Conservation (phyloP, 2,113 vertebrate genomes). For the Vulpes lagopus region DNA sequence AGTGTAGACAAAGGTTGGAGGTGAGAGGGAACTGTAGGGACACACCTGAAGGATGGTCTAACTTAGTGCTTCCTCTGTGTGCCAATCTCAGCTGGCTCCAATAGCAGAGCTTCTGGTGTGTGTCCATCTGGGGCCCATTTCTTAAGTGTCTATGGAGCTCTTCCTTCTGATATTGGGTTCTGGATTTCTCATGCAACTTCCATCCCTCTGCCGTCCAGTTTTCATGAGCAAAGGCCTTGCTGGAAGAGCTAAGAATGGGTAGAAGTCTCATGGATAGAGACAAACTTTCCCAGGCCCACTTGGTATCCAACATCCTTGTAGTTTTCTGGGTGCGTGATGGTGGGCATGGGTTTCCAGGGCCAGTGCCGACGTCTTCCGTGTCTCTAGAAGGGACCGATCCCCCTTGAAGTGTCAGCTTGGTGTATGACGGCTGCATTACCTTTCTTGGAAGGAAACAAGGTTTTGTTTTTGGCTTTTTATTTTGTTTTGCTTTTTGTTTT, state of each 20-base stretch:
- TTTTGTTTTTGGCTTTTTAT: not conserved
- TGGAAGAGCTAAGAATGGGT: not conserved
- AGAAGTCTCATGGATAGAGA: fast-evolving
- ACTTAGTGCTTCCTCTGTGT: fast-evolving
- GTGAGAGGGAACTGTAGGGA: not conserved
- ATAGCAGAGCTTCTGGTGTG: not conserved
- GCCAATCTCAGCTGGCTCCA: not conserved
- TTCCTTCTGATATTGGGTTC: not conserved
- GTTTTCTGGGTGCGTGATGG: not conserved
- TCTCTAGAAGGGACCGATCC: not conserved
- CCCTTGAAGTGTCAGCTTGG: not conserved
- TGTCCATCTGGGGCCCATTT: not conserved
- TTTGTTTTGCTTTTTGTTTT: not conserved
- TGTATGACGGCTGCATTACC: not conserved
- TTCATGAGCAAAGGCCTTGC: not conserved
- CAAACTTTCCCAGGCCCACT: not conserved
- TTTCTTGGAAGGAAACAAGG: not conserved
- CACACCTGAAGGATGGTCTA: fast-evolving
- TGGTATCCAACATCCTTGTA: not conserved
- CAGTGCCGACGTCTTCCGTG: not conserved
- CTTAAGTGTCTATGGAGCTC: not conserved
- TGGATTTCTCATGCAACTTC: not conserved
- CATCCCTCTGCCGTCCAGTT: not conserved
- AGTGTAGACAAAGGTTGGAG: not conserved
- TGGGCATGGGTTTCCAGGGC: not conserved